phyloP scores from a whole-genome alignment of 1,140 invertebrate genomes.

The Delia radicum region DNA sequence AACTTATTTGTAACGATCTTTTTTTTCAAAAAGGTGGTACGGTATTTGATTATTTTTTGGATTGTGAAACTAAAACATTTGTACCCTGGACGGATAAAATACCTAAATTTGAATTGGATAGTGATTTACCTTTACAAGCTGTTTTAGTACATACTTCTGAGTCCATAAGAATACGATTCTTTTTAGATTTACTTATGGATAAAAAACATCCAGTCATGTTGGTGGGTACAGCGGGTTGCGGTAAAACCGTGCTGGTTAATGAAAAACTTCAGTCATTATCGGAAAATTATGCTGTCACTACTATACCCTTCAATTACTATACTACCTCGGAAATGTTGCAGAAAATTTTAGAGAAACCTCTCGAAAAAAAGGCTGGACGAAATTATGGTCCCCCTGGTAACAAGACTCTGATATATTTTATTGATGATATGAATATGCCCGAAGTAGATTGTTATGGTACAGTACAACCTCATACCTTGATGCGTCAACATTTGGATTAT shows the following conservation, averaged over 20 bases:
- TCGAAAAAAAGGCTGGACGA: conserved; percentile 95
- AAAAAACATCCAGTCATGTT: conserved; percentile 90
- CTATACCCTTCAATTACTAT: conserved; percentile 96
- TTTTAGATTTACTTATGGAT: conserved; percentile 86
- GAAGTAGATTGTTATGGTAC: conserved; percentile 94
- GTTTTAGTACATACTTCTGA: conserved; percentile 91
- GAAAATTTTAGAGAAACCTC: conserved; percentile 89
- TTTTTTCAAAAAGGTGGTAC: conserved; percentile 69
- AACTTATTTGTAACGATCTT: background rate
- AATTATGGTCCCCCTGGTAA: conserved; percentile 95
- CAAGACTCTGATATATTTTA: conserved; percentile 93
- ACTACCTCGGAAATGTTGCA: conserved; percentile 96
- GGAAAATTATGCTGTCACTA: conserved; percentile 85
- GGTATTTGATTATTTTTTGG: conserved; percentile 94
- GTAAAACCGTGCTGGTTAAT: conserved; percentile 85
- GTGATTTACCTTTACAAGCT: conserved; percentile 89
- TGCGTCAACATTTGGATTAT: conserved; percentile 93
- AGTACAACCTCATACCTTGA: conserved; percentile 93
- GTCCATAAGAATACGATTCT: conserved; percentile 85
- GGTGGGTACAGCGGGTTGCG: conserved; percentile 87
- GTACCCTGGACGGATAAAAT: conserved; percentile 86
- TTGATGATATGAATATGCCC: conserved; percentile 98
- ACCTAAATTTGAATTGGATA: conserved; percentile 87
- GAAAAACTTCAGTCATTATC: conserved; percentile 80
- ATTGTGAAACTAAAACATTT: conserved; percentile 86